Conservation (phyloP, 1,140 invertebrate species). For the Pseudomyrmex sp. region DNA sequence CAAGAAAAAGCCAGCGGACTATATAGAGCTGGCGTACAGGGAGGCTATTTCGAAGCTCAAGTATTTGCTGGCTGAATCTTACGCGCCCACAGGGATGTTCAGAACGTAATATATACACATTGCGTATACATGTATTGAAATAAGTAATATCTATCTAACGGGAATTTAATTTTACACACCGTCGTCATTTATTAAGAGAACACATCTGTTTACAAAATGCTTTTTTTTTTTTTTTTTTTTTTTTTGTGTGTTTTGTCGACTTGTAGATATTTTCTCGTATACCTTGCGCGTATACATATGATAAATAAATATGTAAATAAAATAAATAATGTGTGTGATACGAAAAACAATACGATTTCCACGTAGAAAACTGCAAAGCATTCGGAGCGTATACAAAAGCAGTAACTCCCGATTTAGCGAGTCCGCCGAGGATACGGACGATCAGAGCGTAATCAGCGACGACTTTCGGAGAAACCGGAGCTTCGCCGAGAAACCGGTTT, state of each 20-base stretch:
- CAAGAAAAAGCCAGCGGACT: conserved; percentile 87
- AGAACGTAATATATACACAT: conserved; percentile 57
- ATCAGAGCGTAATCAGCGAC: conserved; percentile 77
- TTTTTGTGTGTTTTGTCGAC: not conserved
- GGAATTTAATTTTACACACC: too few species aligned
- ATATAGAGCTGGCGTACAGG: conserved; percentile 92
- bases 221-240: too few species aligned
- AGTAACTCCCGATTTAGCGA: conserved; percentile 75
- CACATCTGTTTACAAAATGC: too few species aligned
- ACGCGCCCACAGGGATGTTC: conserved; percentile 85
- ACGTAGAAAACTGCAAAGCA: conserved; percentile 65
- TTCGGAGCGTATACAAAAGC: conserved; percentile 69
- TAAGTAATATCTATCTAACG: too few species aligned
- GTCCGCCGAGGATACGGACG: conserved; percentile 77
- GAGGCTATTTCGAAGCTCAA: conserved; percentile 92
- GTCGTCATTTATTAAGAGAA: too few species aligned
- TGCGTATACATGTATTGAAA: too few species aligned
- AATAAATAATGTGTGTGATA: too few species aligned
- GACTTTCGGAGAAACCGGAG: conserved; percentile 62
- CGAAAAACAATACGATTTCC: not conserved
- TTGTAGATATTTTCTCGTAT: not conserved
- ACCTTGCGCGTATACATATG: not conserved
- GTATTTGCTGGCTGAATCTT: conserved; percentile 91
- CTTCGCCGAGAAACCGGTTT: conserved; percentile 61
- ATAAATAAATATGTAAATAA: not conserved